Evolutionary conservation across 1,140 invertebrate species (phyloP), one percentile per base, ranked within the genome.

Genomic region (Anastrepha obliqua): DNA sequence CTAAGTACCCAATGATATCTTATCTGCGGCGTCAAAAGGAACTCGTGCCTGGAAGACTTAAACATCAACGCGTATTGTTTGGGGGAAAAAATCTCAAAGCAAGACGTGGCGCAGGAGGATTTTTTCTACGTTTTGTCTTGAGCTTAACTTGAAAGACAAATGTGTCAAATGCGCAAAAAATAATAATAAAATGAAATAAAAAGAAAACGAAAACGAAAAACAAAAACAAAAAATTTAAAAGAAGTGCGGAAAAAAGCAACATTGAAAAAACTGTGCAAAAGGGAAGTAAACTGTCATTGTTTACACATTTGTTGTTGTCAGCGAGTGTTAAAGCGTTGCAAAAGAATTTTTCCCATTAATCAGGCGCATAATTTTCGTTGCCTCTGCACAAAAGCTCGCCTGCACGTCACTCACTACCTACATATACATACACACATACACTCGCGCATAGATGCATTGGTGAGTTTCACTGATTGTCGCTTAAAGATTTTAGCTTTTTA

Each of bases 1-100:
- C n/a, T 81, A 81, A 81, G 74, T 81, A 81, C 74, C 74, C 74
- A 81, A 81, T 81, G 74, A 81, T 58, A 81, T 81, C 74, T 81
- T 81, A 81, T 81, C 74, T 81, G 74, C 47, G 74, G 74, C 74
- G 74, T 81, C 74, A 81, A 81, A 81, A 81, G 74, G 17, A 81
- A 81, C 74, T 81, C 74, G 74, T 81, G 74, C 74, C 74, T 81
- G n/a, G 74, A 51, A 81, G 74, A 55, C 74, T 81, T 81, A 81
- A 81, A 55, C 8, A 81, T 15, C 44, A 17, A 55, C 47, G 47
- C 51, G 74, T n/a, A 44, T 5, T 67, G 64, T 13, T 2, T 20
- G 64, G 29, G 1, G 20, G n/a, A 78, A 7, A n/a, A 29, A 51
- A 39, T 15, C 17, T n/a, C 47, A 55, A 81, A 55, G 47, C 9